Conservation (phyloP, 2,113 vertebrate species). For the Podarcis muralis region DNA sequence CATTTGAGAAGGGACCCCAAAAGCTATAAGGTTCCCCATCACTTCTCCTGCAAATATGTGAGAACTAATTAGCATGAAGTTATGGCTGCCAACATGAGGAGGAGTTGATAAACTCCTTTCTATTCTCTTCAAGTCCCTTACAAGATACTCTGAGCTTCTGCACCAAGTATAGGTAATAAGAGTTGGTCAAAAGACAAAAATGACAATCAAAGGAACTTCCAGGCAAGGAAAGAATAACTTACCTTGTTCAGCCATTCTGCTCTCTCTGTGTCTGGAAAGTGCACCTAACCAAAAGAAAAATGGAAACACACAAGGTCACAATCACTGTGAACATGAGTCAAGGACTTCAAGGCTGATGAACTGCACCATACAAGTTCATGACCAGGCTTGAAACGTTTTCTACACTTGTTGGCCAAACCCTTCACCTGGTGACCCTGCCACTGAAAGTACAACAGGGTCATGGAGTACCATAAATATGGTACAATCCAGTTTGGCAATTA, state of each 20-base stretch:
- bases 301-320: neutral
- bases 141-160: neutral
- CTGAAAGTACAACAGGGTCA: neutral
- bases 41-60: neutral
- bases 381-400: neutral
- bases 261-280: constrained; percentile 95
- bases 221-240: constrained; percentile 44
- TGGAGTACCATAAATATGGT: no score
- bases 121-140: neutral
- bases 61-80: neutral
- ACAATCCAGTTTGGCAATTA: neutral
- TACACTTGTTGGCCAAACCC: neutral
- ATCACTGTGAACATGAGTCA: neutral
- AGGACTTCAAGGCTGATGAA: neutral
- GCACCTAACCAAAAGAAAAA: constrained; percentile 81
- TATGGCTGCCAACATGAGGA: neutral
- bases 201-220: constrained; percentile 16
- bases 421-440: neutral
- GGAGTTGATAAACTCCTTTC: neutral
- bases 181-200: neutral
- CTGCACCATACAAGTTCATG: neutral
- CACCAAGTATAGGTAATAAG: neutral
- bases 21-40: no score
- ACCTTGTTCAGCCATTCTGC: constrained; percentile 99
- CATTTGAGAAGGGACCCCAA: neutral